Conservation (phyloP, 2,888 invertebrate species). For the Mamestra brassicae region DNA sequence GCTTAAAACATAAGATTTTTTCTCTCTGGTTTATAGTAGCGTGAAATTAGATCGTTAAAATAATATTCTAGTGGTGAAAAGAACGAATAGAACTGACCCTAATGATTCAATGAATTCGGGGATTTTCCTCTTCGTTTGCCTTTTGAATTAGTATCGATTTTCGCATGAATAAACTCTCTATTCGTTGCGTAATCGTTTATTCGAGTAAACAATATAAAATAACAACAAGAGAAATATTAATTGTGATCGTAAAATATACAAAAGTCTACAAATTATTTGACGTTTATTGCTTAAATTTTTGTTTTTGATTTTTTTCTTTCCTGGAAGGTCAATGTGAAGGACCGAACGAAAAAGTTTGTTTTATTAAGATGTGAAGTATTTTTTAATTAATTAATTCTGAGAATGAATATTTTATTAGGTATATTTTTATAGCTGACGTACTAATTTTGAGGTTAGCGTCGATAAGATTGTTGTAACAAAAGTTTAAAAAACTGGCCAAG, state of each 20-base stretch:
- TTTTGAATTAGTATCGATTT: constrained; percentile 14
- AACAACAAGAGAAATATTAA: constrained; percentile 13
- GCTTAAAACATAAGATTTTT: no score
- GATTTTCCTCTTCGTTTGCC: background rate
- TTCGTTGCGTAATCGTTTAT: constrained; percentile 16
- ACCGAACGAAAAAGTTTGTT: background rate
- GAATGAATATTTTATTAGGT: no score
- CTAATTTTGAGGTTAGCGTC: background rate
- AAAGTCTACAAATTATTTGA: constrained; percentile 20
- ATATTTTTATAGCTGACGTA: no score
- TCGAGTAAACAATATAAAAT: constrained; percentile 14
- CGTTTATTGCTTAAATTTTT: constrained; percentile 36
- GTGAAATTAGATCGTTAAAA: no score
- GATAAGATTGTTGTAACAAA: no score
- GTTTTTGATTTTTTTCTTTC: background rate
- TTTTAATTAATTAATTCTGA: background rate
- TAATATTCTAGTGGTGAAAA: background rate
- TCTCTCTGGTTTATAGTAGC: no score
- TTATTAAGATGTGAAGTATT: background rate
- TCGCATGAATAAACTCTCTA: background rate
- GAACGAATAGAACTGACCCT: background rate
- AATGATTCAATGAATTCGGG: constrained; percentile 15
- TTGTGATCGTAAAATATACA: constrained; percentile 28
- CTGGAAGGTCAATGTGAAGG: constrained; percentile 2
- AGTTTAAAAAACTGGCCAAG: no score